Evolutionary conservation across 2,888 invertebrate species (phyloP).

Genomic region (Lepidochitona cinerea): DNA sequence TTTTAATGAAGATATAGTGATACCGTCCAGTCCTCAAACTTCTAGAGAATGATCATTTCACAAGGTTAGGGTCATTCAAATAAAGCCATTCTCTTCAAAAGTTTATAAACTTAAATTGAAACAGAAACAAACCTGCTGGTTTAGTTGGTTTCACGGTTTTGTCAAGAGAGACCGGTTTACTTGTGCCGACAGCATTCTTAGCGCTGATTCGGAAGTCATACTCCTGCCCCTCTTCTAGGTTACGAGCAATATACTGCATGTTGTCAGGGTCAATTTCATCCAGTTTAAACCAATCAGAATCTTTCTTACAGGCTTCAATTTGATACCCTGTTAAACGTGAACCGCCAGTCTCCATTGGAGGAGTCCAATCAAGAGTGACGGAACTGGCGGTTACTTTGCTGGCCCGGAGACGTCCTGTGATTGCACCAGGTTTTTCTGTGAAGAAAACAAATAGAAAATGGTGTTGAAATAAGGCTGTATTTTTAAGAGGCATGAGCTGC

Average conservation of each 20-base stretch:
- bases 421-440: conserved; percentile 65
- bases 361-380: conserved; percentile 78
- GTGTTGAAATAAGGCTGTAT: not conserved
- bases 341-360: conserved; percentile 62
- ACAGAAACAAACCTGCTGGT: conserved; percentile 61
- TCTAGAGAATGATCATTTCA: too few relatives aligned
- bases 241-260: conserved; percentile 31
- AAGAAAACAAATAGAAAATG: too few relatives aligned
- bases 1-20: too few relatives aligned
- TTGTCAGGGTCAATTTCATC: conserved; percentile 37
- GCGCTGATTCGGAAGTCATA: conserved; percentile 91
- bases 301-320: conserved; percentile 78
- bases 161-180: conserved; percentile 72
- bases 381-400: conserved; percentile 87
- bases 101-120: too few relatives aligned
- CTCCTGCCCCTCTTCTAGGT: conserved; percentile 88
- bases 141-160: conserved; percentile 55
- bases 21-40: too few relatives aligned
- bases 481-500: too few relatives aligned
- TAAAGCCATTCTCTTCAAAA: too few relatives aligned
- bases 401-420: conserved; percentile 75
- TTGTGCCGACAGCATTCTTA: conserved; percentile 91
- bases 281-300: conserved; percentile 77
- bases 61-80: too few relatives aligned
- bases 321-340: conserved; percentile 56